Evolutionary conservation across 2,888 invertebrate genomes (phyloP).

Genomic region (Theretra japonica): DNA sequence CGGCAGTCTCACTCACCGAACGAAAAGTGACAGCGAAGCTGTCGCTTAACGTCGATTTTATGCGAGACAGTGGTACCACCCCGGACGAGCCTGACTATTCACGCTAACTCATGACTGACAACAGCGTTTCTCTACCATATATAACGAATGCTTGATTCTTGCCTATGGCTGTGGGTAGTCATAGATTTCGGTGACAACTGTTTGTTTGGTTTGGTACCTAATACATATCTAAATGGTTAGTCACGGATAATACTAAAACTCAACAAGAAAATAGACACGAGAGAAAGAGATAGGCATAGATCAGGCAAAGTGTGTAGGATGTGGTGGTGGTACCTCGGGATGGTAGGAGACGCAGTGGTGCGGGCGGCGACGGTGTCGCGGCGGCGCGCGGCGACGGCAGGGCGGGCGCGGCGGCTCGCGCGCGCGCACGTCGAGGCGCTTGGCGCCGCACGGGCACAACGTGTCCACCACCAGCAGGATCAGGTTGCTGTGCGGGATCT

Average conservation of each 20-base stretch:
- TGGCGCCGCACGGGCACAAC: conserved; percentile 94
- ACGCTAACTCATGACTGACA: too few relatives aligned
- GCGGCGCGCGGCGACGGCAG: conserved; percentile 85
- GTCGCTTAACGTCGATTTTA: too few relatives aligned
- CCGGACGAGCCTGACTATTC: too few relatives aligned
- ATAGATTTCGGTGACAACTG: too few relatives aligned
- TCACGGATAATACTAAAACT: too few relatives aligned
- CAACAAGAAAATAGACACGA: too few relatives aligned
- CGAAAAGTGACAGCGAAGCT: too few relatives aligned
- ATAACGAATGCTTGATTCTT: too few relatives aligned
- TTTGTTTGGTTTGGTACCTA: not conserved
- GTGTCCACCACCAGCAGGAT: conserved; percentile 95
- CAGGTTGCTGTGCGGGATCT: conserved; percentile 95
- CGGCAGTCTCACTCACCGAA: too few relatives aligned
- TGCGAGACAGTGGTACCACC: too few relatives aligned
- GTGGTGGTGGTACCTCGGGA: conserved; percentile 89
- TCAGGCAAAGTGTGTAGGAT: not conserved
- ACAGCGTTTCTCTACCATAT: too few relatives aligned
- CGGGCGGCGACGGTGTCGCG: conserved; percentile 89
- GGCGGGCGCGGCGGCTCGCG: conserved; percentile 85
- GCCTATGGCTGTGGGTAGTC: too few relatives aligned
- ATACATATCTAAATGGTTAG: not conserved
- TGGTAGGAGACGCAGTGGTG: conserved; percentile 95
- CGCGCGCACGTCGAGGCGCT: conserved; percentile 92
- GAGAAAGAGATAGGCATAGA: not conserved